Evolutionary conservation across 2,888 invertebrate species (phyloP).

Genomic region (Pammene fasciana): DNA sequence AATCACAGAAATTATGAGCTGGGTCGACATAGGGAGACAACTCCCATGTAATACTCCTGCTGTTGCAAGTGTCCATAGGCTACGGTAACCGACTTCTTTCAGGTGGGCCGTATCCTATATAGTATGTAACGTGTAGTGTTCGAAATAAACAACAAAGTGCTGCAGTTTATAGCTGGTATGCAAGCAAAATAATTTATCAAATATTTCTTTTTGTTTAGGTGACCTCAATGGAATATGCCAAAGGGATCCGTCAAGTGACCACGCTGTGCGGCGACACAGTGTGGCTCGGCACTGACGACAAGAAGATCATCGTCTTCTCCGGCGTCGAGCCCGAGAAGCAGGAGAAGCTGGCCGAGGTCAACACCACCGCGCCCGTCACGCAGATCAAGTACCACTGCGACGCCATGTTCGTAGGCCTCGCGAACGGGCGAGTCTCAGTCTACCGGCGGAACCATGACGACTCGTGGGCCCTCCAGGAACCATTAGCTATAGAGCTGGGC

Average conservation of each 20-base stretch:
- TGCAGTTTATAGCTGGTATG: background rate
- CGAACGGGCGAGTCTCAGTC: slow-evolving; percentile 90
- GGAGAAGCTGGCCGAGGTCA: slow-evolving; percentile 87
- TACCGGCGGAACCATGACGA: slow-evolving; percentile 88
- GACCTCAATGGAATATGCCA: slow-evolving; percentile 92
- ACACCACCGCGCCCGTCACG: slow-evolving; percentile 87
- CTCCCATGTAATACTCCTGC: too few relatives aligned
- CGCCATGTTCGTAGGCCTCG: slow-evolving; percentile 93
- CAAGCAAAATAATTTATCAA: background rate
- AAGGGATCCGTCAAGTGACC: slow-evolving; percentile 84
- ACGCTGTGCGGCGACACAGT: slow-evolving; percentile 87
- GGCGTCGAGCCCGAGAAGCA: slow-evolving; percentile 94
- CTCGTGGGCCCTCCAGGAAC: slow-evolving; percentile 89
- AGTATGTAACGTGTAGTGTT: too few relatives aligned
- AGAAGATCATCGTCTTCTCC: slow-evolving; percentile 91
- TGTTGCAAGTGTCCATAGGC: too few relatives aligned
- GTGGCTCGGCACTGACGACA: slow-evolving; percentile 96
- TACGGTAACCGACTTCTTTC: too few relatives aligned
- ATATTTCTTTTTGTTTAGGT: slow-evolving; percentile 67
- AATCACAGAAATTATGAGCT: too few relatives aligned
- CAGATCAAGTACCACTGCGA: slow-evolving; percentile 94
- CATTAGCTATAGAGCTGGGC: slow-evolving; percentile 87
- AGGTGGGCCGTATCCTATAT: too few relatives aligned
- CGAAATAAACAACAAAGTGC: too few relatives aligned
- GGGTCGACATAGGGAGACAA: too few relatives aligned